phyloP scores from a whole-genome alignment of 2,797 vertebrate species.

The Danio choprae region DNA sequence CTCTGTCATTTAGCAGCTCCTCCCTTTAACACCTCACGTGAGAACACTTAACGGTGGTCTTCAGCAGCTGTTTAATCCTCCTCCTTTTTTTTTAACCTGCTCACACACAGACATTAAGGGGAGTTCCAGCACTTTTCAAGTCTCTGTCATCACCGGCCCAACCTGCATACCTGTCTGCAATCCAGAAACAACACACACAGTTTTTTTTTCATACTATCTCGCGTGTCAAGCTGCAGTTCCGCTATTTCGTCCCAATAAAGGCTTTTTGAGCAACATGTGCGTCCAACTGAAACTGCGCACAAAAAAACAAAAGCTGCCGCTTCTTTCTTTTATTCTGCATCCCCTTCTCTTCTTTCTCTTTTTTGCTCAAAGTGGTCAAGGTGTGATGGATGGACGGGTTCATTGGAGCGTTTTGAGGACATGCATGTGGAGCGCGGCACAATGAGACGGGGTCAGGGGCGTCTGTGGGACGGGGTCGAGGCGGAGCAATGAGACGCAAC shows the following conservation, averaged over 20 bases:
- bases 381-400: conserved; percentile 64
- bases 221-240: conserved; percentile 41
- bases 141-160: conserved; percentile 55
- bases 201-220: conserved; percentile 41
- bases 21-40: conserved; percentile 64
- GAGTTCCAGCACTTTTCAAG: conserved; percentile 57
- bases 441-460: conserved; percentile 73
- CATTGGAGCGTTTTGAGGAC: conserved; percentile 65
- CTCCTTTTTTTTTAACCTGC: conserved; percentile 53
- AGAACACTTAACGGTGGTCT: conserved; percentile 60
- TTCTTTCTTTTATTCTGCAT: conserved; percentile 33
- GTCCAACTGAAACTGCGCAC: conserved; percentile 41
- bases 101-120: conserved; percentile 57
- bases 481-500: conserved; percentile 49
- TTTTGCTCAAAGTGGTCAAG: conserved; percentile 41
- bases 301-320: conserved; percentile 14
- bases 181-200: conserved; percentile 52
- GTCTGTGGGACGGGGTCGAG: conserved; percentile 54
- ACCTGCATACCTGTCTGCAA: conserved; percentile 56
- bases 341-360: conserved; percentile 36
- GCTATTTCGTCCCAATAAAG: conserved; percentile 31
- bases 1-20: conserved; percentile 52
- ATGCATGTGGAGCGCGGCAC: conserved; percentile 73
- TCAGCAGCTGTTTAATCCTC: conserved; percentile 57
- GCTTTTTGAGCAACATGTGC: conserved; percentile 27